These are phyloP conservation scores for Peromyscus eremicus DNA, from an alignment of 2,797 vertebrate genomes.

Conservation along the genomic window DNA sequence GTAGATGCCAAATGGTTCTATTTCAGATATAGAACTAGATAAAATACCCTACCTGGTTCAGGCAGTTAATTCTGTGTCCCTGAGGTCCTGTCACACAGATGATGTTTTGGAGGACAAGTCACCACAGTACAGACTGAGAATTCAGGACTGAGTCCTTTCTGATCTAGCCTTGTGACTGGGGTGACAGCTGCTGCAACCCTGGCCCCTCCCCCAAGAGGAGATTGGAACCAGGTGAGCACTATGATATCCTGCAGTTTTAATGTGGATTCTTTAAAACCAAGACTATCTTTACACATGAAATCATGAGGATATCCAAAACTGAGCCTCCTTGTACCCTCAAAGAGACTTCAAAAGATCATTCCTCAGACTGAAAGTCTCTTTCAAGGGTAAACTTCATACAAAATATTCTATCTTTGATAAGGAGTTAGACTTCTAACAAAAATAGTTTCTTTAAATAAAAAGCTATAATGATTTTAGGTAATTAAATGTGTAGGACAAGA, in stretches of 20 bases:
- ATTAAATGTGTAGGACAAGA: neutral
- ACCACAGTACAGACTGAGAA: neutral
- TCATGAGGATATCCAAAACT: neutral
- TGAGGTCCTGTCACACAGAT: neutral
- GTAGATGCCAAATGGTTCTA: slow-evolving; percentile 12
- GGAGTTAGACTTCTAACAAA: slow-evolving; percentile 34
- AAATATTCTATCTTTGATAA: slow-evolving; percentile 57
- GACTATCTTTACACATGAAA: neutral
- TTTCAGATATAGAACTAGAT: neutral
- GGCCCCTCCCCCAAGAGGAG: neutral
- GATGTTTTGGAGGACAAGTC: neutral
- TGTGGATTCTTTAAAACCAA: slow-evolving; percentile 23
- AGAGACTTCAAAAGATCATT: neutral
- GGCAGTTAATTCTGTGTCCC: neutral
- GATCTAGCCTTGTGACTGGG: neutral
- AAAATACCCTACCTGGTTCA: neutral
- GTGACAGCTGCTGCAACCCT: neutral
- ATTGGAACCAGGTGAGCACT: neutral
- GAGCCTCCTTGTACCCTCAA: neutral
- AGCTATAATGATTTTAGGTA: slow-evolving; percentile 40
- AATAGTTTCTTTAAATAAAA: slow-evolving; percentile 48
- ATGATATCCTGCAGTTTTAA: neutral
- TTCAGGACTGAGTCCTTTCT: neutral
- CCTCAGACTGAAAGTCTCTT: neutral
- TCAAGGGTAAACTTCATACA: neutral